Evolutionary conservation across 2,888 invertebrate genomes (phyloP).

Genomic region (Oscheius myriophilus): DNA sequence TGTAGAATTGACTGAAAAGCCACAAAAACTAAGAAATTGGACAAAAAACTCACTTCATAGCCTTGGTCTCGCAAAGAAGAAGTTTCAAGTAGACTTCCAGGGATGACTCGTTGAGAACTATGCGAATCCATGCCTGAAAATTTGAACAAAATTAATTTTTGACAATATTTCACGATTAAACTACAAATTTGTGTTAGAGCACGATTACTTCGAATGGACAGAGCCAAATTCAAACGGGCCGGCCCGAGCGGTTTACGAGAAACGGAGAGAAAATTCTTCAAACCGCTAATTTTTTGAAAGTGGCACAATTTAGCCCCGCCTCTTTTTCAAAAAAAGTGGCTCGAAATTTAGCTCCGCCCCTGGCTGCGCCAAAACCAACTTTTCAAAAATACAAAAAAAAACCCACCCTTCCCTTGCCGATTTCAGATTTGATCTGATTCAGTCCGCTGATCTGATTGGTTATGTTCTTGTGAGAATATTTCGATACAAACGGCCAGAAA

Average conservation of each 20-base stretch:
- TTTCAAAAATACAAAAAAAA: not conserved
- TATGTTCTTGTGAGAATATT: constrained; percentile 72
- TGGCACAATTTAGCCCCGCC: too few species aligned
- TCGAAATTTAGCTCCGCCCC: too few species aligned
- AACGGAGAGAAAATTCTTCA: not conserved
- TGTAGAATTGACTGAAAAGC: constrained; percentile 71
- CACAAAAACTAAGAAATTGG: not conserved
- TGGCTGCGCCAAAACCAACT: too few species aligned
- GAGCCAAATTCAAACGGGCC: too few species aligned
- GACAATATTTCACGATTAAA: too few species aligned
- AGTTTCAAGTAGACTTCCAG: constrained; percentile 73
- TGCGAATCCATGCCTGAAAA: constrained; percentile 73
- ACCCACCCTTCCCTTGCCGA: constrained; percentile 72
- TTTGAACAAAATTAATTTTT: too few species aligned
- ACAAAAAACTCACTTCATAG: constrained; percentile 64
- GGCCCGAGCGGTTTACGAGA: too few species aligned
- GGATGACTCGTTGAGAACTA: constrained; percentile 73
- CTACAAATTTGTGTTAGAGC: too few species aligned
- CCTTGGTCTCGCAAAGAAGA: constrained; percentile 70
- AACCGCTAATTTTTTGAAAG: too few species aligned
- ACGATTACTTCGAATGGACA: too few species aligned
- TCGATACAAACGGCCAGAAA: constrained; percentile 73
- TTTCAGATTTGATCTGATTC: constrained; percentile 72
- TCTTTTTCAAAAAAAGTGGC: too few species aligned
- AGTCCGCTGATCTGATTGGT: constrained; percentile 71